A percentile compares a stretch with the other conserved stretches of the same genome.
Evolutionary conservation across 2,113 vertebrate species (phyloP).

Genomic region (Prionailurus viverrinus): DNA sequence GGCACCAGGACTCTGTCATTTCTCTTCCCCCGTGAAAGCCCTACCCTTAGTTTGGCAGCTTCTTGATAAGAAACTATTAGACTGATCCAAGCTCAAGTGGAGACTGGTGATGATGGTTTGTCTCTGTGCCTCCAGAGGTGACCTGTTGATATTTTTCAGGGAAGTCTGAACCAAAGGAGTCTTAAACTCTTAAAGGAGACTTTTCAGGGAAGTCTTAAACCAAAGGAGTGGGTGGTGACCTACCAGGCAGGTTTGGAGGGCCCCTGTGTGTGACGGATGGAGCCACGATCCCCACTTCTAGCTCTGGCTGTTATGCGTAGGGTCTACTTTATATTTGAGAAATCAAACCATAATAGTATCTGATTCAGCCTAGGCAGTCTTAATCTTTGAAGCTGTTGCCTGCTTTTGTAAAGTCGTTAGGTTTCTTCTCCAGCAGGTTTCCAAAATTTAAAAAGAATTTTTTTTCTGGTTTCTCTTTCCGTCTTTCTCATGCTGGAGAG

Average conservation of each 20-base stretch:
- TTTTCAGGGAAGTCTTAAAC: not conserved
- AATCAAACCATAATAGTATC: not conserved
- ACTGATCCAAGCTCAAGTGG: not conserved
- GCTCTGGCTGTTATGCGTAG: not conserved
- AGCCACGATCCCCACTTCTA: not conserved
- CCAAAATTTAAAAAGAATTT: conserved; percentile 23
- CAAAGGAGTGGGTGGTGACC: not conserved
- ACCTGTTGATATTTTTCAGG: not conserved
- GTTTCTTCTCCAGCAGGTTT: not conserved
- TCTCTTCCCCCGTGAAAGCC: not conserved
- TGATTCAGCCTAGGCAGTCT: not conserved
- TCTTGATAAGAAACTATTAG: not conserved
- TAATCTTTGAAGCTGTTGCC: not conserved
- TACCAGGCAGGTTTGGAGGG: not conserved
- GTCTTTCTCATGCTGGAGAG: not conserved
- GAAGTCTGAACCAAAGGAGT: not conserved
- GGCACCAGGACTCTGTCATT: not conserved
- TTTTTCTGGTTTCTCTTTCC: not conserved
- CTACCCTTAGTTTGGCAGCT: not conserved
- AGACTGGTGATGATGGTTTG: not conserved
- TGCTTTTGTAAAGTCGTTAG: not conserved
- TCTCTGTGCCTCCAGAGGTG: not conserved
- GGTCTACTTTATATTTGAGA: not conserved
- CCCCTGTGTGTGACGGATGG: not conserved
- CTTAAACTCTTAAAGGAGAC: no score